phyloP scores from a whole-genome alignment of 2,113 vertebrate genomes.

The Austrofundulus limnaeus region DNA sequence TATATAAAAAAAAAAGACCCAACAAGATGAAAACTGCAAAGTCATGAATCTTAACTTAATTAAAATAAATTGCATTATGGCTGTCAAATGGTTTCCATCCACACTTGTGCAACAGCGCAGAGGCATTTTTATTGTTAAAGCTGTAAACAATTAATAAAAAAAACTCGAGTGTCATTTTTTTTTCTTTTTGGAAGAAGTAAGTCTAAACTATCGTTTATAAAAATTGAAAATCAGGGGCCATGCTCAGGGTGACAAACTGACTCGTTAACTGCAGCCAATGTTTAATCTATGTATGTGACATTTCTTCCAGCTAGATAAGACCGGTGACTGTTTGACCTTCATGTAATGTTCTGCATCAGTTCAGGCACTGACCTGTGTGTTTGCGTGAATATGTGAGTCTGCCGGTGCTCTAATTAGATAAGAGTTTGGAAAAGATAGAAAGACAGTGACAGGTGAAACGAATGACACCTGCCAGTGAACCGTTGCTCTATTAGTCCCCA shows the following conservation, averaged over 20 bases:
- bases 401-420: slow-evolving; percentile 58
- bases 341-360: slow-evolving; percentile 55
- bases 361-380: slow-evolving; percentile 35
- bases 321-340: slow-evolving; percentile 63
- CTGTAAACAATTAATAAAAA: slow-evolving; percentile 13
- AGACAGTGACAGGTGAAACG: slow-evolving; percentile 56
- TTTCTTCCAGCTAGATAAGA: slow-evolving; percentile 58
- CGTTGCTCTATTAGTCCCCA: slow-evolving; percentile 52
- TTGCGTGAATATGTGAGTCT: slow-evolving; percentile 5
- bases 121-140: slow-evolving; percentile 2
- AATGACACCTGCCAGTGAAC: slow-evolving; percentile 51
- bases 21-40: slow-evolving; percentile 27
- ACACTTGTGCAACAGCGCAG: slow-evolving; percentile 16
- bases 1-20: slow-evolving; percentile 1
- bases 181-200: too few relatives aligned
- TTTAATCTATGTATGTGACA: slow-evolving; percentile 55
- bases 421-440: slow-evolving; percentile 50
- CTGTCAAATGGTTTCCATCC: slow-evolving; percentile 19
- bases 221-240: slow-evolving; percentile 23
- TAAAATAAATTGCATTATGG: slow-evolving; percentile 9
- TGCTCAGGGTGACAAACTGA: slow-evolving; percentile 21
- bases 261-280: slow-evolving; percentile 29
- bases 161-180: too few relatives aligned
- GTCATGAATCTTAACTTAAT: slow-evolving; percentile 26
- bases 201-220: slow-evolving; percentile 13